Evolutionary conservation across 2,888 invertebrate genomes (phyloP), one percentile per base, ranked within the genome.

Genomic region (Chesias legatella): DNA sequence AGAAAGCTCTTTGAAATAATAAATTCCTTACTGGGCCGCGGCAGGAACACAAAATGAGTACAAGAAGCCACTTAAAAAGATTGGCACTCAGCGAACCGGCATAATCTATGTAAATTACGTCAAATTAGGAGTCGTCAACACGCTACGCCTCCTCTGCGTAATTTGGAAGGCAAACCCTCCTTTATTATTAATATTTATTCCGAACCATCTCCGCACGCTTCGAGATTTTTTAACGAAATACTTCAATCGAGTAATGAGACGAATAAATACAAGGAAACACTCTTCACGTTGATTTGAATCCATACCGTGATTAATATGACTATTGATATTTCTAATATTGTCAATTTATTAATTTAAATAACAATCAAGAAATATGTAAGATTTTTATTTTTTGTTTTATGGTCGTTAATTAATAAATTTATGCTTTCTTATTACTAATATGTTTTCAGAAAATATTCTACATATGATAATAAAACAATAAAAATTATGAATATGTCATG

Each of bases 131-230:
- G 73, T 83, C 81, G 84, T 84, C 86, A 85, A 84, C 86, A 84
- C 84, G 70, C 71, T 71, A 67, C 69, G 69, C 72, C 79, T 75
- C 69, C 71, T 69, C 73, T 57, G 59, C 68, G 79, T 82, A 84
- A 86, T 83, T 84, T 76, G 69, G 74, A 72, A 79, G 75, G 84
- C 81, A 84, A 84, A 83, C 86, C 84, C 84, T 82, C 82, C 66
- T 79, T 80, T 83, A 85, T 85, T 86, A 86, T 86, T 86, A 86
- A 88, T 88, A 86, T 88, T 86, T 88, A 86, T 85, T 85, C 79
- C 79, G 68, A 71, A 75, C 69, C 48, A 49, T 46, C 67, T 73
- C 70, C 72, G 70, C 73, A 69, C 71, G 59, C 77, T 76, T 78
- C 69, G 69, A 65, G 70, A 68, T 65, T 62, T 40, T 40, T 46